These are phyloP conservation scores for Tetragnatha versicolor DNA, from an alignment of 1,140 invertebrate species.

Conservation along the genomic window DNA sequence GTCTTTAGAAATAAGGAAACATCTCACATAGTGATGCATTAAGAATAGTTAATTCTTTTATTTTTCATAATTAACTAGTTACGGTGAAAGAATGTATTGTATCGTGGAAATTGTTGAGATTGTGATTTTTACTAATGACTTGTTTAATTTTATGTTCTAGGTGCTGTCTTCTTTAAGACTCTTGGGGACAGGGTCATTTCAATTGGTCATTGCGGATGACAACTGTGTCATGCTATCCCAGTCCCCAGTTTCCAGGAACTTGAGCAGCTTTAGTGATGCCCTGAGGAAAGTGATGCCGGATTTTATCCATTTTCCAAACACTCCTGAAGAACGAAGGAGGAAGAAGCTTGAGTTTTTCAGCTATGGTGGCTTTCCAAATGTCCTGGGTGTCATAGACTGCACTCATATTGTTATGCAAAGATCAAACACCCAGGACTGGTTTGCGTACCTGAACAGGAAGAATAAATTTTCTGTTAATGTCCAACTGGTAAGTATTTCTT, in stretches of 20 bases:
- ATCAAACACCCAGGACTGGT: not conserved
- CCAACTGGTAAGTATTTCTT: slow-evolving; percentile 1
- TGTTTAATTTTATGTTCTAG: not conserved
- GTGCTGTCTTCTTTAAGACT: not conserved
- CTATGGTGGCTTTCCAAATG: not conserved
- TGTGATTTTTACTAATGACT: too few species aligned
- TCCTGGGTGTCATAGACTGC: not conserved
- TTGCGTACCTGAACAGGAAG: not conserved
- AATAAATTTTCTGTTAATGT: not conserved
- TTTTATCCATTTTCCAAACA: not conserved
- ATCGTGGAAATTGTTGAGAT: too few species aligned
- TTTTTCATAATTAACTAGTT: too few species aligned
- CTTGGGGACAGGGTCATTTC: not conserved
- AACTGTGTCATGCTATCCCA: not conserved
- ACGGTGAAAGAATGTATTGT: too few species aligned
- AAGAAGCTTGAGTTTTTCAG: not conserved
- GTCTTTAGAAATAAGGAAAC: too few species aligned
- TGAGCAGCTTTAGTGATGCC: not conserved
- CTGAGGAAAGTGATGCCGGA: not conserved
- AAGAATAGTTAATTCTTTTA: too few species aligned
- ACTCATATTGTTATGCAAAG: not conserved
- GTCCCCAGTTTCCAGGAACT: not conserved
- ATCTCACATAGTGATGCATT: too few species aligned
- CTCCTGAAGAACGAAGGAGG: not conserved
- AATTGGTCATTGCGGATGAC: not conserved